Conservation (phyloP, 2,888 invertebrate species). For the Platypus cylindrus region DNA sequence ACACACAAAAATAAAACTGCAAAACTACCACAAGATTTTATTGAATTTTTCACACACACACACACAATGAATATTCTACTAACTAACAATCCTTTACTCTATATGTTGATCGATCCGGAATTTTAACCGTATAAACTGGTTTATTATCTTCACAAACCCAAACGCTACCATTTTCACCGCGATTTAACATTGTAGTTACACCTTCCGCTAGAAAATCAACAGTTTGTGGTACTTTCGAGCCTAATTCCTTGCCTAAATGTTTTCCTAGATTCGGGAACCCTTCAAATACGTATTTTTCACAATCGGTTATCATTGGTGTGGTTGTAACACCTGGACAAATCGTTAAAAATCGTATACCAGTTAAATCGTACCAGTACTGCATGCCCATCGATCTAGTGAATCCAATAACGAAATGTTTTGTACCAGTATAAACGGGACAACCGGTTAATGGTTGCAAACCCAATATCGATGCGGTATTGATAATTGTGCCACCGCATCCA, state of each 20-base stretch:
- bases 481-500: conserved; percentile 48
- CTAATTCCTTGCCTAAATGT: conserved; percentile 20
- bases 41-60: background rate
- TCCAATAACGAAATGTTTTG: conserved; percentile 42
- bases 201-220: conserved; percentile 20
- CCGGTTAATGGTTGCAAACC: conserved; percentile 41
- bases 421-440: conserved; percentile 44
- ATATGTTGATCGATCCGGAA: conserved; percentile 12
- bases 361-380: conserved; percentile 23
- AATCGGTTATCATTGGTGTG: conserved; percentile 27
- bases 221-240: conserved; percentile 24
- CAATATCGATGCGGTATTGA: conserved; percentile 50
- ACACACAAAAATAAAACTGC: too few relatives aligned
- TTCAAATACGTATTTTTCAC: conserved; percentile 17
- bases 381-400: conserved; percentile 39
- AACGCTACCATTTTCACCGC: conserved; percentile 36
- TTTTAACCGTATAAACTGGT: conserved; percentile 13
- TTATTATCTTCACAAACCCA: conserved; percentile 35
- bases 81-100: conserved; percentile 1
- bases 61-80: background rate
- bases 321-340: conserved; percentile 34
- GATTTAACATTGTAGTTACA: conserved; percentile 24
- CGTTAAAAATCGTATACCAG: conserved; percentile 31
- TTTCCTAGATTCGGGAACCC: conserved; percentile 19
- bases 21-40: too few relatives aligned